phyloP scores from a whole-genome alignment of 2,113 vertebrate species.

The Bos taurus region ARS-UCD2.0 NC_037330.1:52914001-52914500 shows the following conservation, averaged over 20 bases:
- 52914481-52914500: neutral
- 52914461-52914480: neutral
- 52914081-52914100: too few species aligned
- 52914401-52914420: neutral
- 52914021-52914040: too few species aligned
- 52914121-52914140: too few species aligned
- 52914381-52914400: neutral
- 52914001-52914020: too few species aligned
- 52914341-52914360: neutral
- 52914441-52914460: neutral
- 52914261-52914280: neutral
- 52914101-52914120: too few species aligned
- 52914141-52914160: neutral
- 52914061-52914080: too few species aligned
- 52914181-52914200: neutral
- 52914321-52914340: neutral
- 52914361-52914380: neutral
- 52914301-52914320: neutral
- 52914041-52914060: too few species aligned
- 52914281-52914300: neutral
- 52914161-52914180: neutral
- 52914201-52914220: neutral
- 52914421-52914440: neutral
- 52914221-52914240: neutral
- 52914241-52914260: neutral